Evolutionary conservation across 2,888 invertebrate genomes (phyloP).

Genomic region (Sepioteuthis lessoniana): DNA sequence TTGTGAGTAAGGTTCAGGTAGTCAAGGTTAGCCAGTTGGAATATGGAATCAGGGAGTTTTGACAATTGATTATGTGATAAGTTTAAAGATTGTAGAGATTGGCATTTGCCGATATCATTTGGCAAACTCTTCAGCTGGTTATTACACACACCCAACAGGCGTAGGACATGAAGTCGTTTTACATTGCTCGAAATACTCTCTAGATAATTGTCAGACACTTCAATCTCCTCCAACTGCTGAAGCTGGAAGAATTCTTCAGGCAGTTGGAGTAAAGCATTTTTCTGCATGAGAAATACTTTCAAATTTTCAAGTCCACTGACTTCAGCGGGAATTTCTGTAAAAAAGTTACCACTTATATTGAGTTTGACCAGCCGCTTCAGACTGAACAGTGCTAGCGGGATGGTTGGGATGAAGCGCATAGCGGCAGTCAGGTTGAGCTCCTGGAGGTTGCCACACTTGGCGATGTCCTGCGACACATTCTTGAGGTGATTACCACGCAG

Average conservation of each 20-base stretch:
- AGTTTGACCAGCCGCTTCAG: slow-evolving; percentile 62
- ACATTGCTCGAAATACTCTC: slow-evolving; percentile 61
- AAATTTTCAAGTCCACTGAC: slow-evolving; percentile 63
- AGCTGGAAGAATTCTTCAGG: slow-evolving; percentile 66
- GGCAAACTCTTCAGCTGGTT: slow-evolving; percentile 62
- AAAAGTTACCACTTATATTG: slow-evolving; percentile 68
- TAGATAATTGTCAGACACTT: slow-evolving; percentile 68
- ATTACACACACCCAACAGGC: slow-evolving; percentile 59
- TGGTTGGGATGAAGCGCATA: slow-evolving; percentile 62
- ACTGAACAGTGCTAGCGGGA: slow-evolving; percentile 64
- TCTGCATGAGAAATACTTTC: slow-evolving; percentile 62
- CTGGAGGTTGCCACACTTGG: slow-evolving; percentile 63
- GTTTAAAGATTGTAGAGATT: slow-evolving; percentile 55
- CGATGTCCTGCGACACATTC: slow-evolving; percentile 62
- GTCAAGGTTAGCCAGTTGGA: slow-evolving; percentile 60
- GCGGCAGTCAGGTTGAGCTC: slow-evolving; percentile 67
- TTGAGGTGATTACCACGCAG: slow-evolving; percentile 67
- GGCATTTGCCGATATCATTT: slow-evolving; percentile 60
- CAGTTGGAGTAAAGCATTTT: slow-evolving; percentile 67
- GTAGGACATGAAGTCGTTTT: slow-evolving; percentile 59
- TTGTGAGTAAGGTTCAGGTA: slow-evolving; percentile 65
- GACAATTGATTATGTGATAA: slow-evolving; percentile 59
- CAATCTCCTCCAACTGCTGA: slow-evolving; percentile 62
- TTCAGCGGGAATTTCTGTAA: slow-evolving; percentile 66
- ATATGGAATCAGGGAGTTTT: slow-evolving; percentile 61